Evolutionary conservation across 1,140 invertebrate species (phyloP).

Genomic region (Drosophila kohkoa): DNA sequence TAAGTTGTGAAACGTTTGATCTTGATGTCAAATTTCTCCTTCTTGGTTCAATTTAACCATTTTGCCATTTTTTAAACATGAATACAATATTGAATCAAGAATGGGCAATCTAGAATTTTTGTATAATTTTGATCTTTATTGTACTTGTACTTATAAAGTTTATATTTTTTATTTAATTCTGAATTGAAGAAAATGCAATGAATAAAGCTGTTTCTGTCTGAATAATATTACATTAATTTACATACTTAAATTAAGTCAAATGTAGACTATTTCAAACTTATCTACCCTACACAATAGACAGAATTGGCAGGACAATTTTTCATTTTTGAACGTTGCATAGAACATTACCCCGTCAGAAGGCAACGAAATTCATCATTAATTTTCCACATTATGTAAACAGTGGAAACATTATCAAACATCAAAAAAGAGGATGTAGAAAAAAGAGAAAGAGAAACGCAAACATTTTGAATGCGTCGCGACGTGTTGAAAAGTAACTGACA

Average conservation of each 20-base stretch:
- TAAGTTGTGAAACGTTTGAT: too few species aligned
- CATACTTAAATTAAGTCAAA: background rate
- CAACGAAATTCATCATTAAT: constrained; percentile 77
- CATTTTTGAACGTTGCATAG: constrained; percentile 66
- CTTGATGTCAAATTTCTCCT: too few species aligned
- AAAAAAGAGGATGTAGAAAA: constrained; percentile 8
- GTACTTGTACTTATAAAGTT: too few species aligned
- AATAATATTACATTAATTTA: too few species aligned
- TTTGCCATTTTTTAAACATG: too few species aligned
- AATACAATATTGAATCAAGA: too few species aligned
- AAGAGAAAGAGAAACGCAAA: constrained; percentile 45
- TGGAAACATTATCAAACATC: constrained; percentile 17
- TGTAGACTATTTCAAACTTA: background rate
- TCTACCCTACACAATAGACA: constrained; percentile 10
- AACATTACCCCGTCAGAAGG: constrained; percentile 50
- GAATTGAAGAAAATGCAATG: too few species aligned
- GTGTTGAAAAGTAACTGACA: constrained; percentile 73
- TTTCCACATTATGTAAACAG: constrained; percentile 79
- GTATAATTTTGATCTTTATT: too few species aligned
- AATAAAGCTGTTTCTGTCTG: too few species aligned
- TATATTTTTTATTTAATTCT: too few species aligned
- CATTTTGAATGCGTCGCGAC: constrained; percentile 52
- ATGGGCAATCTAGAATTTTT: too few species aligned
- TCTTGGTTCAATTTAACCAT: too few species aligned
- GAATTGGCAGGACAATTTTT: constrained; percentile 58